phyloP scores from a whole-genome alignment of 2,113 vertebrate genomes.

The Orycteropus afer region DNA sequence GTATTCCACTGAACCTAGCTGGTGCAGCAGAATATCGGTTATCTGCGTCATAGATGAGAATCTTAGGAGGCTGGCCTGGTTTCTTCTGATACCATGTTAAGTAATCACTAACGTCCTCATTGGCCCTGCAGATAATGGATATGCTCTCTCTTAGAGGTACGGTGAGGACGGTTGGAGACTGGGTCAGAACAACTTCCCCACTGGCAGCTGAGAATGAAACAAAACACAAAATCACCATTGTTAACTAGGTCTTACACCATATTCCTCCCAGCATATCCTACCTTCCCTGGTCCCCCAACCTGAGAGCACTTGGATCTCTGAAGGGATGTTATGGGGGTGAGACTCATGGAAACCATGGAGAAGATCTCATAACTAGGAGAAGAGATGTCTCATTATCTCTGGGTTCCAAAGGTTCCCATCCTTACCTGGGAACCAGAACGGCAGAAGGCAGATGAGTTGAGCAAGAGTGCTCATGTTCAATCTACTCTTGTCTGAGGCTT shows the following conservation, averaged over 20 bases:
- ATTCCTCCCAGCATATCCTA: background rate
- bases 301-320: background rate
- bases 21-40: fast-evolving
- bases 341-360: background rate
- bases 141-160: background rate
- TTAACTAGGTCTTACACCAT: background rate
- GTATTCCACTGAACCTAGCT: background rate
- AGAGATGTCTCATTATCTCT: background rate
- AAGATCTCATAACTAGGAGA: background rate
- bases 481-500: background rate
- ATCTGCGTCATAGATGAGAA: constrained; percentile 36
- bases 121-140: background rate
- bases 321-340: no score
- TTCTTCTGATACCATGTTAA: constrained; percentile 44
- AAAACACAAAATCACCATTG: background rate
- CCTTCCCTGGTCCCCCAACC: background rate
- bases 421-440: constrained; percentile 42
- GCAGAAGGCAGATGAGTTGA: background rate
- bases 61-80: background rate
- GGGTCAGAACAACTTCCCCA: background rate
- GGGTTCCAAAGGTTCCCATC: background rate
- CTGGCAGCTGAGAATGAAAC: background rate
- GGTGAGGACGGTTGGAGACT: background rate
- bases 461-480: background rate
- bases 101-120: background rate